Evolutionary conservation across 2,888 invertebrate genomes (phyloP).

Genomic region (Ochropleura plecta): DNA sequence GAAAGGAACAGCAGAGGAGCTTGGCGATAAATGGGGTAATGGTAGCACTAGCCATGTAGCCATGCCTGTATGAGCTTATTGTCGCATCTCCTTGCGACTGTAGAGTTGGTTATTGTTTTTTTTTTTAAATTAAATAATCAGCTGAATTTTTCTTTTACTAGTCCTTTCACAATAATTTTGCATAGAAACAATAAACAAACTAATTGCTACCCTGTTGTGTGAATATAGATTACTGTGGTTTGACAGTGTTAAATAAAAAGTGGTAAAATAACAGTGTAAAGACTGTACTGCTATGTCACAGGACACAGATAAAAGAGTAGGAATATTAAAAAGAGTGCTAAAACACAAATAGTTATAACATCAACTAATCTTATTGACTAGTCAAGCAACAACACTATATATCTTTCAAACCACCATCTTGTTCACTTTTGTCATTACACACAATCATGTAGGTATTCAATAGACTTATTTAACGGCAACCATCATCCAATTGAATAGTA

Average conservation of each 20-base stretch:
- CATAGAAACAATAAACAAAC: background rate
- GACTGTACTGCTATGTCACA: background rate
- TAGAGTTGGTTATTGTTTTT: background rate
- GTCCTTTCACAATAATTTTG: background rate
- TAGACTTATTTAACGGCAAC: conserved; percentile 1
- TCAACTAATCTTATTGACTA: conserved; percentile 4
- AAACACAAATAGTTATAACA: conserved; percentile 3
- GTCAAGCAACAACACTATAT: conserved; percentile 28
- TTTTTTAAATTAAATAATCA: conserved; percentile 9
- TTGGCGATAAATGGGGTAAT: background rate
- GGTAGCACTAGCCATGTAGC: background rate
- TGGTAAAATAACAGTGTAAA: background rate
- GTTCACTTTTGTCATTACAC: conserved; percentile 7
- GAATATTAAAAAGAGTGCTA: background rate
- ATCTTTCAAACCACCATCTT: conserved; percentile 15
- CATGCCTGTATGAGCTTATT: no score
- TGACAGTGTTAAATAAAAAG: background rate
- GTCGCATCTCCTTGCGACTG: background rate
- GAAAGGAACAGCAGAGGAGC: background rate
- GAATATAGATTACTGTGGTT: background rate
- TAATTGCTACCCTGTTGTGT: background rate
- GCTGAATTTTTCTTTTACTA: no score
- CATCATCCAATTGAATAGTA: conserved; percentile 34
- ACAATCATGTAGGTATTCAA: conserved; percentile 17
- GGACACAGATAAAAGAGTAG: background rate